Percentiles rank a stretch among this genome's conserved stretches.
Evolutionary conservation across 92 coral and sea anemone species (phyloP).

Genomic region (Meandrina meandrites): DNA sequence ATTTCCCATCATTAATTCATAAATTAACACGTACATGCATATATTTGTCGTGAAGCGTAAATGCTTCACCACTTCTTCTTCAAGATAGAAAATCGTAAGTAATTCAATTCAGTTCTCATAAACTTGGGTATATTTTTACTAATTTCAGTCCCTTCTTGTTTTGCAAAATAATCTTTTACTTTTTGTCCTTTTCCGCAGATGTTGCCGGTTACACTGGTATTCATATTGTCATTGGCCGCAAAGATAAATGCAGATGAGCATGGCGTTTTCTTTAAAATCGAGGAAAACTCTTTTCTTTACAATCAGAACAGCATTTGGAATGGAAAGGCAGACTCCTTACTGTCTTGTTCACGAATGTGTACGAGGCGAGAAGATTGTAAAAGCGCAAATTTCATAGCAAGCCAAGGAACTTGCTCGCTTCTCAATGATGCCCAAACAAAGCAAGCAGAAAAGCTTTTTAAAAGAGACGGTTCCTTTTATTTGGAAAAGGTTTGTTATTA

Average conservation of each 20-base stretch:
- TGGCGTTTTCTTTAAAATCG: neutral
- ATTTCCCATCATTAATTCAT: neutral
- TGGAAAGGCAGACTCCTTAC: neutral
- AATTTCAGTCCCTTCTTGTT: neutral
- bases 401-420: neutral
- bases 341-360: neutral
- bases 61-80: neutral
- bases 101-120: neutral
- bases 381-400: constrained; percentile 2
- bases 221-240: neutral
- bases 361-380: neutral
- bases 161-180: neutral
- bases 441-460: neutral
- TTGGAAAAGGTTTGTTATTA: constrained; percentile 11
- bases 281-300: neutral
- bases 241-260: neutral
- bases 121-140: too few relatives aligned
- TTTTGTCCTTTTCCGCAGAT: neutral
- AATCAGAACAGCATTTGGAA: neutral
- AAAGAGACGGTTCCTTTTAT: neutral
- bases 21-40: too few relatives aligned
- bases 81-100: neutral
- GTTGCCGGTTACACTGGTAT: neutral
- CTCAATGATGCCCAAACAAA: neutral
- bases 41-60: neutral